phyloP scores from a whole-genome alignment of 2,113 vertebrate genomes.

The Cyphomyrus plagiostoma region DNA sequence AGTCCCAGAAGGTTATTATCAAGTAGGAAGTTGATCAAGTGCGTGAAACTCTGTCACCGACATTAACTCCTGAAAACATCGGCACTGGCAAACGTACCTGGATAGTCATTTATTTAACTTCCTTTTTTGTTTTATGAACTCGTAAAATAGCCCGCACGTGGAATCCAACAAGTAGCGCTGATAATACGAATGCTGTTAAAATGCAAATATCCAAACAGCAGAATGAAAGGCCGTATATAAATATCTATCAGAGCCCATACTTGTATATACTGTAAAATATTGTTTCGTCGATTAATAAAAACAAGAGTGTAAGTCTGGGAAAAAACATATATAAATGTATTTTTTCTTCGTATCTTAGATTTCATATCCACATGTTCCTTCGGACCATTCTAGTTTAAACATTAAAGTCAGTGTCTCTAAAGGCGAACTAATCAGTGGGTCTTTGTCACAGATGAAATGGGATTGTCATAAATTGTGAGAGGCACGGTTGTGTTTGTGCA shows the following conservation, averaged over 20 bases:
- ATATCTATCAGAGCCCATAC: not conserved
- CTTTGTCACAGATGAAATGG: constrained; percentile 29
- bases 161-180: not conserved
- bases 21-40: not conserved
- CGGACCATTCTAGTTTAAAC: not conserved
- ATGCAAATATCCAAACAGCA: not conserved
- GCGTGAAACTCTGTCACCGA: not conserved
- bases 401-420: not conserved
- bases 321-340: constrained; percentile 19
- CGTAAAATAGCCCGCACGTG: not conserved
- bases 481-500: not conserved
- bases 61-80: not conserved
- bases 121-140: not conserved
- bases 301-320: constrained; percentile 29
- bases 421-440: constrained; percentile 33
- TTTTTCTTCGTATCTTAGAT: constrained; percentile 1
- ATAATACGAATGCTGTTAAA: not conserved
- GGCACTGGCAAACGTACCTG: not conserved
- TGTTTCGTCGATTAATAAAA: constrained; percentile 17
- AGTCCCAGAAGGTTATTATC: not conserved
- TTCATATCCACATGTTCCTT: not conserved
- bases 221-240: not conserved
- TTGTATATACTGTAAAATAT: not conserved
- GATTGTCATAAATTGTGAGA: not conserved
- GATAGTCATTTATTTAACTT: not conserved